Conservation (phyloP, 2,797 vertebrate genomes). For the Phyllotis vaccarum region DNA sequence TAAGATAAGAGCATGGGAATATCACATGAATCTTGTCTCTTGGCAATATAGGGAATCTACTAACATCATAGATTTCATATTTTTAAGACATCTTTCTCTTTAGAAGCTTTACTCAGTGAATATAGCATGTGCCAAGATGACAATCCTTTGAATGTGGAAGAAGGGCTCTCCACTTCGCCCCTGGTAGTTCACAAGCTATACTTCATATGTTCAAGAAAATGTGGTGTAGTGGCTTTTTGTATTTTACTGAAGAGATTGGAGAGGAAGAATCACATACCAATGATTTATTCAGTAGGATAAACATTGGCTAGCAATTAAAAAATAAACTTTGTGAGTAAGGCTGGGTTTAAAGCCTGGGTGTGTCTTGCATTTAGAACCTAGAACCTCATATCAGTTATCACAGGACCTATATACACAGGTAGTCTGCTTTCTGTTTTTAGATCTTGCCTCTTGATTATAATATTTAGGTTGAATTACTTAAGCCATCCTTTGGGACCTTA, state of each 20-base stretch:
- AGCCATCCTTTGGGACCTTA: neutral
- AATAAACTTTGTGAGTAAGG: neutral
- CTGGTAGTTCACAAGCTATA: neutral
- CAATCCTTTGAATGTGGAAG: neutral
- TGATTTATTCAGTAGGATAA: neutral
- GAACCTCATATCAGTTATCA: neutral
- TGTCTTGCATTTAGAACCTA: neutral
- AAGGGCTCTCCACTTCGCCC: neutral
- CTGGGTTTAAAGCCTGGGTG: neutral
- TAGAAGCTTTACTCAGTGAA: conserved; percentile 9
- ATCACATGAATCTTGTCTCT: conserved; percentile 8
- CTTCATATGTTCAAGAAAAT: neutral
- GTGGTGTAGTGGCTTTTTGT: neutral
- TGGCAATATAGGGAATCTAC: neutral
- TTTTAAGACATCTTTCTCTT: conserved; percentile 47
- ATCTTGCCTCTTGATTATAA: neutral
- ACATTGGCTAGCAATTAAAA: neutral
- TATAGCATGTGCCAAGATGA: neutral
- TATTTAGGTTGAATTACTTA: conserved; percentile 9
- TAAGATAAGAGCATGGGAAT: conserved; percentile 45
- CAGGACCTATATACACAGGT: neutral
- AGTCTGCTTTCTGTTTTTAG: neutral
- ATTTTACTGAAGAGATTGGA: neutral
- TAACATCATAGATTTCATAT: conserved; percentile 56
- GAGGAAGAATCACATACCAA: neutral